phyloP scores from a whole-genome alignment of 1,140 invertebrate species.

The Thaumetopoea pityocampa region DNA sequence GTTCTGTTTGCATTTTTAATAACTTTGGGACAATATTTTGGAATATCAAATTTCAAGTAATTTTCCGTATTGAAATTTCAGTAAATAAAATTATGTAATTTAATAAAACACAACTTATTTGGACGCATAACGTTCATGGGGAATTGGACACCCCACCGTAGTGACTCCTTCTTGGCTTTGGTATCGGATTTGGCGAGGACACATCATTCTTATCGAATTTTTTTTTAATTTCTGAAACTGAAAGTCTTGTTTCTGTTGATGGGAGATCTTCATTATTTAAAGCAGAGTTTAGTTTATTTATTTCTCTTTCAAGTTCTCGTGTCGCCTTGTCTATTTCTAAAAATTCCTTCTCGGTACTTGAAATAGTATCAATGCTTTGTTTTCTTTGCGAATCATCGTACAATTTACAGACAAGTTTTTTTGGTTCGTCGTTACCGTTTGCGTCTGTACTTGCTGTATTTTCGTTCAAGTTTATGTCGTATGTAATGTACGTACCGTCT shows the following conservation, averaged over 20 bases:
- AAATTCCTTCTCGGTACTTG: slow-evolving; percentile 70
- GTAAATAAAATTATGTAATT: too few species aligned
- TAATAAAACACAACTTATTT: too few species aligned
- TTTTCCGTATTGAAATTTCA: too few species aligned
- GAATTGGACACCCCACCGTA: slow-evolving; percentile 45
- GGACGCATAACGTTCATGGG: slow-evolving; percentile 17
- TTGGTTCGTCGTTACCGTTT: slow-evolving; percentile 55
- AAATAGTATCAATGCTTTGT: slow-evolving; percentile 58
- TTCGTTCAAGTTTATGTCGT: slow-evolving; percentile 61
- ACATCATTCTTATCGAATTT: slow-evolving; percentile 56
- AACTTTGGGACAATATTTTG: too few species aligned
- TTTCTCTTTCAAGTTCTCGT: slow-evolving; percentile 62
- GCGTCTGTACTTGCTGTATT: slow-evolving; percentile 33
- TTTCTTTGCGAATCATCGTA: slow-evolving; percentile 46
- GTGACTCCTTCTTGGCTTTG: slow-evolving; percentile 70
- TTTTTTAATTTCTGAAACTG: slow-evolving; percentile 62
- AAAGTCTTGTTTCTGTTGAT: slow-evolving; percentile 33
- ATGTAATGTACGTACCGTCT: slow-evolving; percentile 41
- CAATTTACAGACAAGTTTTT: slow-evolving; percentile 63
- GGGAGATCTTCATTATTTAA: slow-evolving; percentile 53
- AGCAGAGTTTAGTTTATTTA: slow-evolving; percentile 62
- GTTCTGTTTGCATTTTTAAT: too few species aligned
- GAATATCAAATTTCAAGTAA: background rate
- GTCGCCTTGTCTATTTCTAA: slow-evolving; percentile 69
- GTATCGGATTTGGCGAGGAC: slow-evolving; percentile 69